These are phyloP conservation scores for Gymnobelideus leadbeateri DNA, from an alignment of 2,113 vertebrate species.

Conservation along the genomic window DNA sequence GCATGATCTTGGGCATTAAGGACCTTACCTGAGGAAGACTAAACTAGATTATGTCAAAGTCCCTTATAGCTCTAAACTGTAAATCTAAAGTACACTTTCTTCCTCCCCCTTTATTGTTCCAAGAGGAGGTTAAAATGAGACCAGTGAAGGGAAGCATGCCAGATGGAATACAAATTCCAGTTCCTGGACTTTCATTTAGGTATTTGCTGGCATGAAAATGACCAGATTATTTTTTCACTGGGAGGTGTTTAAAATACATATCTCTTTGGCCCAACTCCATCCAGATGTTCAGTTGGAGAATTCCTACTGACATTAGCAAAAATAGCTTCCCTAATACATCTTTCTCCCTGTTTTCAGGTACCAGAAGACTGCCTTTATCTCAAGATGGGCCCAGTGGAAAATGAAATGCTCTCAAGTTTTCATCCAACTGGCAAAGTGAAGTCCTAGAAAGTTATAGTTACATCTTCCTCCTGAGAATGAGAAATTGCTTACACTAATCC, in stretches of 20 bases:
- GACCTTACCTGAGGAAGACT: background rate
- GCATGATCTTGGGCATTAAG: background rate
- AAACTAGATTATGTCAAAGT: background rate
- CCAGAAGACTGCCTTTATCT: rapidly evolving
- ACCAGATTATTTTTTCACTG: background rate
- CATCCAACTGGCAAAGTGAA: conserved; percentile 48
- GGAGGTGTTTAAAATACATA: background rate
- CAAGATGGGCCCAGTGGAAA: conserved; percentile 2
- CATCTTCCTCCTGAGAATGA: conserved; percentile 48
- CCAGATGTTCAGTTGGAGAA: background rate
- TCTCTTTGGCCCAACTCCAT: background rate
- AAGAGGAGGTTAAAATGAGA: background rate
- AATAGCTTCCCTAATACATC: background rate
- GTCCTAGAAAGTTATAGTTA: conserved; percentile 46
- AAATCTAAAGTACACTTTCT: background rate
- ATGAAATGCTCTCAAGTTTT: conserved; percentile 39
- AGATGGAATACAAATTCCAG: background rate
- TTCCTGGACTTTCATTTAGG: background rate
- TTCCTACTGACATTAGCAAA: background rate
- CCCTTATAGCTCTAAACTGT: conserved; percentile 20
- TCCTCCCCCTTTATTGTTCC: background rate
- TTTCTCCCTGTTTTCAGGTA: conserved; percentile 2
- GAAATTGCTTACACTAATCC: conserved; percentile 27
- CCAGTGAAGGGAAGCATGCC: background rate
- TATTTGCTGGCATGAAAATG: background rate